Conservation (phyloP, 2,113 vertebrate species). For the Aegithalos caudatus region DNA sequence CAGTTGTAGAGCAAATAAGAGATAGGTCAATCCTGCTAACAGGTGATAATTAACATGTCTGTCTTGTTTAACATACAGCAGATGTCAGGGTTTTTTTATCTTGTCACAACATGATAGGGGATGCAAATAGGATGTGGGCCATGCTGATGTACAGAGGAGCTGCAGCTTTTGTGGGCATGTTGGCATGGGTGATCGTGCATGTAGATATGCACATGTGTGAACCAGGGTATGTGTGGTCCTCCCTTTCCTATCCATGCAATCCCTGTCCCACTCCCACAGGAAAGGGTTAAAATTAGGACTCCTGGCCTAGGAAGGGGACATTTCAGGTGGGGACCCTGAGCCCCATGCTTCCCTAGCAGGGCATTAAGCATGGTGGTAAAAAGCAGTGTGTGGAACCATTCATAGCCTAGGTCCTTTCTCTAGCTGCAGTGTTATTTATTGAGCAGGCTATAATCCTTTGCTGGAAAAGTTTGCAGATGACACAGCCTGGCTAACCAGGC, state of each 20-base stretch:
- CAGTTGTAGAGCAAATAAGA: background rate
- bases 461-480: slow-evolving; percentile 31
- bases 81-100: background rate
- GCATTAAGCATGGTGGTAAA: background rate
- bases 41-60: background rate
- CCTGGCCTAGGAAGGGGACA: background rate
- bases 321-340: background rate
- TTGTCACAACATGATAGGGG: background rate
- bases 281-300: background rate
- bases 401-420: background rate
- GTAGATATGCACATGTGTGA: background rate
- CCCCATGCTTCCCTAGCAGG: background rate
- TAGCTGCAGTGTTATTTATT: background rate
- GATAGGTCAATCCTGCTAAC: background rate
- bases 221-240: rapidly evolving
- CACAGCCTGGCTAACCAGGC: background rate
- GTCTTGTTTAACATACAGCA: background rate
- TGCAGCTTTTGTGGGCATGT: background rate
- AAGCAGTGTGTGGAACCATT: background rate
- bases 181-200: rapidly evolving
- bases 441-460: background rate
- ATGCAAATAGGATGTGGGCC: background rate
- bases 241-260: background rate
- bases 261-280: background rate
- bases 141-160: background rate